Base-by-base conservation (phyloP, 1,140 invertebrate species). In the Homarus americanus region DNA sequence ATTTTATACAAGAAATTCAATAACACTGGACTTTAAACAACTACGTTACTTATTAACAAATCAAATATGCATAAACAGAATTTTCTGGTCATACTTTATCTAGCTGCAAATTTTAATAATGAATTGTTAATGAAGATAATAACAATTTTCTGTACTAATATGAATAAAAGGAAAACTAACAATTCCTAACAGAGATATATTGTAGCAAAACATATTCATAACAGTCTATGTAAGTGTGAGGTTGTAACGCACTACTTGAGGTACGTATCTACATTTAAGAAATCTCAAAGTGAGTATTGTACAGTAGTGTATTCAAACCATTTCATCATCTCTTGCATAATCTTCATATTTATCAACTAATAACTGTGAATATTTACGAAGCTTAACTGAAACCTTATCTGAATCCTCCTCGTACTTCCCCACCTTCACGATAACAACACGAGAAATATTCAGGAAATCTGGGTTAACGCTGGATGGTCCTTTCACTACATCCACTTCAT, bases 401-500 rank as follows among this genome's bases (percentile, higher is more conserved):
- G 69, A 49, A 32, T 85, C 83, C 41, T 85, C 83, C 32, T 44
- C 72, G 15, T 34, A 49, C 34, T 41, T 36, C 1, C 83, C 83
- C 34, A 85, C n/a, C 7, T 36, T 73, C 28, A 85, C 5, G 9
- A 85, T 28, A 15, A 85, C 83, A 72, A 85, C 69, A 20, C 83
- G 83, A 24, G 83, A 75, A 63, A 85, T 66, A 32, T 85, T 36
- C 72, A 85, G 34, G n/a, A 73, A 34, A 34, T 72, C 44, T 20
- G 83, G 69, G 28, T 85, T 85, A n/a, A 41, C 15, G 34, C 38
- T 40, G 9, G 66, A 73, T 66, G 63, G 53, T 34, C 0, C 17
- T n/a, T 85, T 75, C n/a, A 85, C 34, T 28, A 85, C 34, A 49
- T 85, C 83, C 3, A 85, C 36, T 75, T 85, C 83, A 75, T 85